Evolutionary conservation across 1,140 invertebrate genomes (phyloP).

Genomic region (Mycetomoellerius zeteki): DNA sequence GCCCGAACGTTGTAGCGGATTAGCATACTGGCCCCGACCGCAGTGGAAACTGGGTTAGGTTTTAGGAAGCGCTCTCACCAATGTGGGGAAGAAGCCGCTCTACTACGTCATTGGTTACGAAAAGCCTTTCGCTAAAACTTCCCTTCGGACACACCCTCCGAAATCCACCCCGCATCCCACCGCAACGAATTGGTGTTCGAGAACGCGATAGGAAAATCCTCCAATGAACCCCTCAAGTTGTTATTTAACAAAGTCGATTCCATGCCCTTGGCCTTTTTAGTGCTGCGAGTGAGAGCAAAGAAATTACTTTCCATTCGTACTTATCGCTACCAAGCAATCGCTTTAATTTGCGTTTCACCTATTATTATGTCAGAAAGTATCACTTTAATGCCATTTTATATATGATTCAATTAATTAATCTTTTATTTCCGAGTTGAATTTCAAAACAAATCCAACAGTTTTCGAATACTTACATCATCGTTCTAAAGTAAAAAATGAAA

Average conservation of each 20-base stretch:
- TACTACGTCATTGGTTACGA: conserved; percentile 71
- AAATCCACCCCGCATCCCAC: conserved; percentile 30
- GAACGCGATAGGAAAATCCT: conserved; percentile 37
- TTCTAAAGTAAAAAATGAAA: not conserved
- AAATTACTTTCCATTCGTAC: conserved; percentile 15
- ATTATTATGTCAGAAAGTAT: conserved; percentile 17
- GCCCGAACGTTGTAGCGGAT: conserved; percentile 76
- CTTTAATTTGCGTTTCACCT: conserved; percentile 6
- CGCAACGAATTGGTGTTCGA: conserved; percentile 48
- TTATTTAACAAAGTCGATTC: conserved; percentile 46
- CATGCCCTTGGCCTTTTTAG: conserved; percentile 33
- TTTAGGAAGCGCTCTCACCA: conserved; percentile 65
- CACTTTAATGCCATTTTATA: not conserved
- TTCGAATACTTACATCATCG: not conserved
- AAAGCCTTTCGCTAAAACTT: conserved; percentile 70
- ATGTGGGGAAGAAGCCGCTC: conserved; percentile 36
- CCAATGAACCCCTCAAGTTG: conserved; percentile 1
- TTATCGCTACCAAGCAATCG: conserved; percentile 16
- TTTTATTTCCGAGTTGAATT: not conserved
- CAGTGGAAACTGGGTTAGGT: conserved; percentile 78
- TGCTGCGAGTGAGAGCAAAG: not conserved
- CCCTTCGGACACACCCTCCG: conserved; percentile 46
- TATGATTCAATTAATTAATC: not conserved
- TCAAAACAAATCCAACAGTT: not conserved
- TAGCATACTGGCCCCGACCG: conserved; percentile 77